Percentiles rank a stretch among this genome's conserved stretches.
These are phyloP conservation scores for Anodontia alba DNA, from an alignment of 2,888 invertebrate genomes.

Conservation along the genomic window DNA sequence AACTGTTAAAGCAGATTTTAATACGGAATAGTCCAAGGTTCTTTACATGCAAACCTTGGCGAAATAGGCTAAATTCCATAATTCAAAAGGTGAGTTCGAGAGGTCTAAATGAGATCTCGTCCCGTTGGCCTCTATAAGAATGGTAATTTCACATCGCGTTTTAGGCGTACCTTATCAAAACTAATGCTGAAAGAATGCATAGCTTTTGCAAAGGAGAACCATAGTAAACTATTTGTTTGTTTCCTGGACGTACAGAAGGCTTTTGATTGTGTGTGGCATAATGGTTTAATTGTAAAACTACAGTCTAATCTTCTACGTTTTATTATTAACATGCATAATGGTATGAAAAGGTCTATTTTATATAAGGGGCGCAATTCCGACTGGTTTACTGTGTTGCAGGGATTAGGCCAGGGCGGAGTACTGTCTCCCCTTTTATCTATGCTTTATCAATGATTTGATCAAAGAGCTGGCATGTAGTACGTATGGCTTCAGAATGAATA, in stretches of 20 bases:
- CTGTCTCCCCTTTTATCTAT: neutral
- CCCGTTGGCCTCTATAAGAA: too few relatives aligned
- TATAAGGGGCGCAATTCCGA: neutral
- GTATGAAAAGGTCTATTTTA: neutral
- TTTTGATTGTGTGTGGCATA: slow-evolving; percentile 35
- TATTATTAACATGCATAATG: neutral
- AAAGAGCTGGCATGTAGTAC: neutral
- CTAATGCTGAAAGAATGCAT: slow-evolving; percentile 31
- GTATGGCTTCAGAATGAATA: neutral
- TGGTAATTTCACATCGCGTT: too few relatives aligned
- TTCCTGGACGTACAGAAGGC: slow-evolving; percentile 37
- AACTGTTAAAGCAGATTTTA: too few relatives aligned
- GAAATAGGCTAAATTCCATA: too few relatives aligned
- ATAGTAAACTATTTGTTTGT: too few relatives aligned
- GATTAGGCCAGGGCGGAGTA: neutral
- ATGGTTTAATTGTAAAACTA: slow-evolving; percentile 32
- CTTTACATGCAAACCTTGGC: too few relatives aligned
- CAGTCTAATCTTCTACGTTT: neutral
- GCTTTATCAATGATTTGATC: neutral
- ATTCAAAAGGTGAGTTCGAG: too few relatives aligned
- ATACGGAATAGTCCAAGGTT: too few relatives aligned
- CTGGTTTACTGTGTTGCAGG: neutral
- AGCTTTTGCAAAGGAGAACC: slow-evolving; percentile 22
- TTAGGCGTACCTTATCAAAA: too few relatives aligned
- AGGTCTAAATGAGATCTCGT: too few relatives aligned